Base-by-base conservation (phyloP, 2,888 invertebrate genomes). In the Malacosoma neustria region DNA sequence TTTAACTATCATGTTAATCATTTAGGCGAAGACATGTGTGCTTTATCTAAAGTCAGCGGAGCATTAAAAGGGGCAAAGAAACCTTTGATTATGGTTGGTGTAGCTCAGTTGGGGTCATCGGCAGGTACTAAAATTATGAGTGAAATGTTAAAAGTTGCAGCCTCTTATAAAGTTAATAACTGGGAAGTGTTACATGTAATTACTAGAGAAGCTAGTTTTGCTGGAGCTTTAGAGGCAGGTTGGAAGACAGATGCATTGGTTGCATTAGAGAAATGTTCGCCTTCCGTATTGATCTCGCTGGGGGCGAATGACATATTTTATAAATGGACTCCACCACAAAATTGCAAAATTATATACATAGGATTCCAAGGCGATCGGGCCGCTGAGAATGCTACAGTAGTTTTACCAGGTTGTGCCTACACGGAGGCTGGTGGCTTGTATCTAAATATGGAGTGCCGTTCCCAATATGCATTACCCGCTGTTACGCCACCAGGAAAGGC, bases 311-410 rank as follows among this genome's bases (percentile, higher is more conserved):
- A 95, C 54, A 89, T 92, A 37, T 89, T 91, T 34, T 87, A 98
- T 46, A 89, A 89, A 1, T 90, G 91, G 61, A 88, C 89, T 22
- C 93, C 96, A 57, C 87, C 97, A 32, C 88, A 90, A 1, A 90
- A 90, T 59, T 92, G 93, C 46, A 93, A 91, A 48, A 87, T 99
- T 30, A 91, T 99, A 51, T 99, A 99, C 57, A 51, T 73, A 88
- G 96, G 97, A 38, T 98, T 97, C 75, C 99, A 99, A 80, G 99
- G 99, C 37, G 99, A 99, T 66, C 87, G 87, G 38, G 99, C 98
- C 12, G 96, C 98, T 1, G 87, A 91, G 48, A 90, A 93, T 45
- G 98, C 99, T 4, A 94, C 97, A 65, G 90, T 95, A 9, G 89
- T 99, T 38, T 80, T 99, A 11, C 98, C 99, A 0, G 96, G 98